Conservation (phyloP, 2,888 invertebrate genomes). For the Dichetophora obliterata region DNA sequence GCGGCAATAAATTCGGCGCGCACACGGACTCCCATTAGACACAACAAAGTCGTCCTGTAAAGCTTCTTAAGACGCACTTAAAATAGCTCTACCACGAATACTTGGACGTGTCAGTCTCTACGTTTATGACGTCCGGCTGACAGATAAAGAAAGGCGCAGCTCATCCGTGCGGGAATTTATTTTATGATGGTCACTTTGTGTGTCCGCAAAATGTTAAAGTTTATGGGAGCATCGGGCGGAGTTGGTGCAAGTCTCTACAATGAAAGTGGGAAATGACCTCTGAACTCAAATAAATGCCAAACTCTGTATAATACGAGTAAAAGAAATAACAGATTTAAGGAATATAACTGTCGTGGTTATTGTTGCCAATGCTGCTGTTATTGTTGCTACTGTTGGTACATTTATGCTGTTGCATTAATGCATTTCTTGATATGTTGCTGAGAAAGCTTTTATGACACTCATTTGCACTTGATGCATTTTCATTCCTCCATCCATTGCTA, state of each 20-base stretch:
- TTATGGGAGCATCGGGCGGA: too few relatives aligned
- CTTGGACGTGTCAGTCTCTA: too few relatives aligned
- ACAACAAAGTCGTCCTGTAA: slow-evolving; percentile 21
- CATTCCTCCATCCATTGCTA: not conserved
- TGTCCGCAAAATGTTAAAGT: too few relatives aligned
- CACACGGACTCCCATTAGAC: slow-evolving; percentile 11
- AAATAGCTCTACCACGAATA: not conserved
- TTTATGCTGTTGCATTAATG: slow-evolving; percentile 25
- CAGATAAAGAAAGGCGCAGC: not conserved
- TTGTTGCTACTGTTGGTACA: slow-evolving; percentile 11
- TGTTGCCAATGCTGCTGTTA: not conserved
- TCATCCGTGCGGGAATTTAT: not conserved
- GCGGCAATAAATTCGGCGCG: slow-evolving; percentile 17
- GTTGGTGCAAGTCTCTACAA: too few relatives aligned
- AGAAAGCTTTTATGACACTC: slow-evolving; percentile 24
- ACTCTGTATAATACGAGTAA: not conserved
- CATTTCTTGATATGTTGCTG: slow-evolving; percentile 26
- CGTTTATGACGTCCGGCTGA: too few relatives aligned
- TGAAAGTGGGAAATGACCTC: too few relatives aligned
- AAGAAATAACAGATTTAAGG: slow-evolving; percentile 15
- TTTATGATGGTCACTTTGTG: slow-evolving; percentile 25
- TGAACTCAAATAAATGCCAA: slow-evolving; percentile 5
- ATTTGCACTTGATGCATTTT: slow-evolving; percentile 3
- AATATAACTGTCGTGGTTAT: not conserved
- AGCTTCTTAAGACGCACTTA: slow-evolving; percentile 27